Base-by-base conservation (phyloP, 2,113 vertebrate genomes). In the Myanophis thanlyinensis region DNA sequence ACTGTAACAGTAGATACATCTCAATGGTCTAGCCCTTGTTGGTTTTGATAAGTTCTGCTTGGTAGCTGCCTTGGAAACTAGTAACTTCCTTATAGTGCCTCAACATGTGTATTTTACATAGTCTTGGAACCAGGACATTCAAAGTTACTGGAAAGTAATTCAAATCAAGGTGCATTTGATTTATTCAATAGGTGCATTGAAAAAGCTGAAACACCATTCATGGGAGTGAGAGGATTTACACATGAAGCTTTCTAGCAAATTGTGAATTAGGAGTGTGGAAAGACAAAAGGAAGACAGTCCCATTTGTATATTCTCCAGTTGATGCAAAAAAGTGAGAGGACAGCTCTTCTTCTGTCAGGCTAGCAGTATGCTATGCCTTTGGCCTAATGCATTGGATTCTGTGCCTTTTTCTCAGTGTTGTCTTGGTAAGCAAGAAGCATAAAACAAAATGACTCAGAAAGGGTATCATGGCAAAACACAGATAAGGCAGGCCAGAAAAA, bases 401-500 rank as follows among this genome's bases (percentile, higher is more conserved):
- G 25, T 84, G 44, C 73, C 86, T 73, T 88, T 73, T 88, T 53
- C 86, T 80, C 86, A 52, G 12, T 52, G 48, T 80, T 54, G 87
- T 54, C 23, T 88, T 62, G 35, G 88, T 53, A 80, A 40, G 85
- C 53, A 90, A 90, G 35, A 62, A 35, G 46, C 8, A 89, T 62
- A 62, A 92, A 92, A 89, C 23, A 89, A 92, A 23, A 89, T 25
- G 27, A 47, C 52, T 20, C 48, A 47, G 92, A 46, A 85, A 62
- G 46, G 25, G 30, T 84, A 86, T 86, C 67, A 56, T 92, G 92
- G 51, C 44, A 59, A 49, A 73, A 40, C 30, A 59, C 1, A 86
- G 92, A 62, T 90, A 93, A 93, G n/a, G 47, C 46, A 90, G 88
- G 73, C 87, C 46, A 86, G 53, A 35, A 89, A 93, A 86, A 93